Conservation (phyloP, 1,140 invertebrate genomes). For the Halictus rubicundus region DNA sequence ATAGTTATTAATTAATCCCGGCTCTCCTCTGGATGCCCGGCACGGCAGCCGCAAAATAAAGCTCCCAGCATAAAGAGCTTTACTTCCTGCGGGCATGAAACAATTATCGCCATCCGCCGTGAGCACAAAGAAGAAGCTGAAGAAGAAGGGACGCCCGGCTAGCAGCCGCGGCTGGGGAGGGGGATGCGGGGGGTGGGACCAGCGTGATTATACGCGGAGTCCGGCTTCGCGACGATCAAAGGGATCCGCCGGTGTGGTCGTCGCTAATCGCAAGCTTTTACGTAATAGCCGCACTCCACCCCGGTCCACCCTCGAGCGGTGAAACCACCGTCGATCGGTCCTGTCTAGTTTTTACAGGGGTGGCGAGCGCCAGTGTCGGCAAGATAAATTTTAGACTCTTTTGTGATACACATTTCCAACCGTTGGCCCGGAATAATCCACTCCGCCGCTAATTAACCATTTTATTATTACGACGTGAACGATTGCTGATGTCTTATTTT, state of each 20-base stretch:
- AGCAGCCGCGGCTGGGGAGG: not conserved
- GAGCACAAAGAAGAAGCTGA: constrained; percentile 57
- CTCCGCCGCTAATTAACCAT: constrained; percentile 8
- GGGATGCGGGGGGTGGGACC: constrained; percentile 1
- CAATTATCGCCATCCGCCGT: constrained; percentile 68
- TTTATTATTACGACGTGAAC: not conserved
- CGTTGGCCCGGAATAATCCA: not conserved
- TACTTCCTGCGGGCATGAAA: constrained; percentile 70
- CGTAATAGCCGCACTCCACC: constrained; percentile 50
- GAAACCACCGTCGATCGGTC: constrained; percentile 49
- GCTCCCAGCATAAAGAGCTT: constrained; percentile 70
- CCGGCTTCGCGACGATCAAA: constrained; percentile 66
- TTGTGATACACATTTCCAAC: constrained; percentile 10
- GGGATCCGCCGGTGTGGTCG: constrained; percentile 56
- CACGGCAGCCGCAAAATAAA: constrained; percentile 70
- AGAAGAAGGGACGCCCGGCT: constrained; percentile 45
- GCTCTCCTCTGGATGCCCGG: constrained; percentile 50
- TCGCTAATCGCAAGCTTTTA: constrained; percentile 66
- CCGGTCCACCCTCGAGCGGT: not conserved
- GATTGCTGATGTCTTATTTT: not conserved
- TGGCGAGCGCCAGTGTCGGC: not conserved
- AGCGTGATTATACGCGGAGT: constrained; percentile 60
- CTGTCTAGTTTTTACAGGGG: constrained; percentile 40
- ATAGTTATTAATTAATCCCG: constrained; percentile 77
- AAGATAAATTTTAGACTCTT: constrained; percentile 48